These are phyloP conservation scores for Nyctalus aviator DNA, from an alignment of 2,797 vertebrate species.

Conservation along the genomic window DNA sequence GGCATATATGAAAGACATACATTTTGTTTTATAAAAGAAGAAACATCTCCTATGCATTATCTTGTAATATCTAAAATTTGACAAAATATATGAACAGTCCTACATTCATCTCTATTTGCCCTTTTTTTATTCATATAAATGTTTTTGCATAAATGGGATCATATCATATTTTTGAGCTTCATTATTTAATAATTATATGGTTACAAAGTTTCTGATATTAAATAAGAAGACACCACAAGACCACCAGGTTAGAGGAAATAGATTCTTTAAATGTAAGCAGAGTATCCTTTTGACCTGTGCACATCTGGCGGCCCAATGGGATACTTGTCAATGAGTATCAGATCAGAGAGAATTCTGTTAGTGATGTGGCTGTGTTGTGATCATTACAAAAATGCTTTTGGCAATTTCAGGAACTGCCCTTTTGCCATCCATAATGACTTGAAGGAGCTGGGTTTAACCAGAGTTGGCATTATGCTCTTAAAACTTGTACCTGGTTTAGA, in stretches of 20 bases:
- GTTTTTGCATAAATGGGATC: background rate
- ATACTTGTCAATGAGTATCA: too few relatives aligned
- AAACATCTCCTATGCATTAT: background rate
- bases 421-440: background rate
- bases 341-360: background rate
- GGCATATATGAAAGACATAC: background rate
- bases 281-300: background rate
- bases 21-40: background rate
- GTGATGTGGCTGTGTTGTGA: background rate
- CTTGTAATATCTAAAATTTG: background rate
- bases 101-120: background rate
- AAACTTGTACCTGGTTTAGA: too few relatives aligned
- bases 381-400: background rate
- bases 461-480: too few relatives aligned
- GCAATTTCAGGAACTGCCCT: background rate
- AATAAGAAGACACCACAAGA: background rate
- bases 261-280: background rate
- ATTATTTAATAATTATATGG: background rate
- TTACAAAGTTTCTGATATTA: background rate
- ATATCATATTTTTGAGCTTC: background rate
- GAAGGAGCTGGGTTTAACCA: too few relatives aligned
- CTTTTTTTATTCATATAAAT: background rate
- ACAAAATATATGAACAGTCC: background rate
- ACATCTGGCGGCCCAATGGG: background rate
- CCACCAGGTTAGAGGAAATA: background rate